phyloP scores from a whole-genome alignment of 2,888 invertebrate species.

The Lasioglossum malachurum region DNA sequence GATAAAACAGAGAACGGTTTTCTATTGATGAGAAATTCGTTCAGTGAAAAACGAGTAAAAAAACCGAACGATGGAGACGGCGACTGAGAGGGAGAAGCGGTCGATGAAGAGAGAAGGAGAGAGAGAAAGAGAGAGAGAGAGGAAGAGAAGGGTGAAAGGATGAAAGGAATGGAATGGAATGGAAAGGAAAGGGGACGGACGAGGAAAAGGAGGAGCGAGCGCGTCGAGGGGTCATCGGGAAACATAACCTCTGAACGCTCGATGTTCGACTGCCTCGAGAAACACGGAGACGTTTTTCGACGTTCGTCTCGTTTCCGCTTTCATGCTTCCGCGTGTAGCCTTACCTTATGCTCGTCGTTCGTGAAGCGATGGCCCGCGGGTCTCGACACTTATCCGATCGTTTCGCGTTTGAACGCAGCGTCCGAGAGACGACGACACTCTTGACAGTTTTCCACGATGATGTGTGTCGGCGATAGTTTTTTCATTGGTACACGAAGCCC shows the following conservation, averaged over 20 bases:
- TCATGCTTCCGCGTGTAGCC: constrained; percentile 33
- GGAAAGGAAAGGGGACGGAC: constrained; percentile 45
- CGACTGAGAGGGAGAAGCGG: background rate
- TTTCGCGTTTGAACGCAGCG: constrained; percentile 30
- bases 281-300: background rate
- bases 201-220: constrained; percentile 54
- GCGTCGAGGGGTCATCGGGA: constrained; percentile 73
- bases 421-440: constrained; percentile 45
- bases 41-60: background rate
- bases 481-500: constrained; percentile 37
- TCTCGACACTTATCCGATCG: constrained; percentile 7
- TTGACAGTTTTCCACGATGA: constrained; percentile 70
- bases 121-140: background rate
- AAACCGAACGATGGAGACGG: background rate
- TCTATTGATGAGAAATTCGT: constrained; percentile 15
- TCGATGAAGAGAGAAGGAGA: background rate
- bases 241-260: constrained; percentile 76
- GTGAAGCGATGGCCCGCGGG: background rate
- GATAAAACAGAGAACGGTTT: constrained; percentile 37
- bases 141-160: constrained; percentile 17
- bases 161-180: constrained; percentile 24
- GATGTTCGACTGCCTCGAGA: constrained; percentile 38
- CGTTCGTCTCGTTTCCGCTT: constrained; percentile 48
- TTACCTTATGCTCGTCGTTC: constrained; percentile 69
- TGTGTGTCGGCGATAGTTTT: constrained; percentile 43